phyloP scores from a whole-genome alignment of 2,797 vertebrate genomes.

The Chelidonichthys spinosus region DNA sequence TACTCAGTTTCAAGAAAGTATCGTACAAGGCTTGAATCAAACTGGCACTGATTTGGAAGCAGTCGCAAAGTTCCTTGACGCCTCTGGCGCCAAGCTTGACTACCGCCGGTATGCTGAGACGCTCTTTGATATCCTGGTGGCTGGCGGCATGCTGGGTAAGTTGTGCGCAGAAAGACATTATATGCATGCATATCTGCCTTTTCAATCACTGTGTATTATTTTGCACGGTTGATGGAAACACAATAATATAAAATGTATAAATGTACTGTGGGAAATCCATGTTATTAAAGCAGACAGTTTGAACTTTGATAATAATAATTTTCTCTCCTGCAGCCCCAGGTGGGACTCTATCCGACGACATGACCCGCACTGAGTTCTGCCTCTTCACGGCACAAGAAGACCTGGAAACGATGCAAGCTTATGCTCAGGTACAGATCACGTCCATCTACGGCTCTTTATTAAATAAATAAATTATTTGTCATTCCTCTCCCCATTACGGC shows the following conservation, averaged over 20 bases:
- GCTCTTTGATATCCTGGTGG: conserved; percentile 98
- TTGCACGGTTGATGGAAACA: no score
- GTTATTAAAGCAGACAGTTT: neutral
- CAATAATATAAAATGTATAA: no score
- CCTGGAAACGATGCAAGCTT: conserved; percentile 98
- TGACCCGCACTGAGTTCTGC: conserved; percentile 97
- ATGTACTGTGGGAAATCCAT: neutral
- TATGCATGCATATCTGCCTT: no score
- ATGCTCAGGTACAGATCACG: conserved; percentile 89
- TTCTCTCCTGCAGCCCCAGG: conserved; percentile 87
- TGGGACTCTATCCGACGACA: conserved; percentile 95
- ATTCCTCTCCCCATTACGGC: neutral
- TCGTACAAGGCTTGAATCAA: conserved; percentile 99
- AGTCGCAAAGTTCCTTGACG: conserved; percentile 98
- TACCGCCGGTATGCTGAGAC: conserved; percentile 99
- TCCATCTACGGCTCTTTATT: no score
- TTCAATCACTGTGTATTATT: no score
- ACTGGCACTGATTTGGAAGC: conserved; percentile 98
- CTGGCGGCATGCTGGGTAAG: conserved; percentile 98
- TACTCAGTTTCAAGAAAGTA: conserved; percentile 99
- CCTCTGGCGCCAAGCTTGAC: conserved; percentile 97
- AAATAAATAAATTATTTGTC: neutral
- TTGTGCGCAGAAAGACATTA: neutral
- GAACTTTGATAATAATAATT: neutral
- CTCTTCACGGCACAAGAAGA: conserved; percentile 97